Evolutionary conservation across 30 jellyfish, hydroid and myxozoan species (phyloP).

Genomic region (Aurelia sp.): DNA sequence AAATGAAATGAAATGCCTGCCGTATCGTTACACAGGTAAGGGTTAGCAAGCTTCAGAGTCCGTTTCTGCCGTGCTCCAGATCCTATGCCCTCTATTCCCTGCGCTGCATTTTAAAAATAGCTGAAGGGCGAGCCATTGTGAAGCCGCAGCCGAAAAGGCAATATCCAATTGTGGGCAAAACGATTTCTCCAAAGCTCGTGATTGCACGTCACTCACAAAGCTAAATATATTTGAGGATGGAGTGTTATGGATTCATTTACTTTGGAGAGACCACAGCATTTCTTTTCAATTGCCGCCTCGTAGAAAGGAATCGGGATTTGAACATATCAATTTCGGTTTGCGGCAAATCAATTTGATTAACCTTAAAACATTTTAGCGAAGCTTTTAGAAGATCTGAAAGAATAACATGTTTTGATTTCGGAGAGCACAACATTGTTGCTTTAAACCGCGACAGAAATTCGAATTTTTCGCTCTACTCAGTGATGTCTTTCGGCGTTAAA

Average conservation of each 20-base stretch:
- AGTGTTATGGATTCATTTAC: conserved; percentile 29
- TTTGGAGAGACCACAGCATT: conserved; percentile 37
- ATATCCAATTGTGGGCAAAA: conserved; percentile 49
- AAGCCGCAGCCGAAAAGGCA: background rate
- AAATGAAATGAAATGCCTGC: too few species aligned
- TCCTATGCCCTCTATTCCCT: background rate
- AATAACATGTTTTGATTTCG: conserved; percentile 10
- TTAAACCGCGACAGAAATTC: background rate
- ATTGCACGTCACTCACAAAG: conserved; percentile 39
- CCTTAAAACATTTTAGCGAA: conserved; percentile 2
- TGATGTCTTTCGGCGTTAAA: too few species aligned
- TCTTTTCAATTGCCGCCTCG: conserved; percentile 50
- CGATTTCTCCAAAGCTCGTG: conserved; percentile 23
- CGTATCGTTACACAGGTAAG: too few species aligned
- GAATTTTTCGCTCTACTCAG: background rate
- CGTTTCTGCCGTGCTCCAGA: background rate
- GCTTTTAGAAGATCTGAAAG: background rate
- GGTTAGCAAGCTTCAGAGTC: too few species aligned
- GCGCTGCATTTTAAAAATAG: background rate
- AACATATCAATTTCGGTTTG: conserved; percentile 33
- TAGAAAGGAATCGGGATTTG: conserved; percentile 29
- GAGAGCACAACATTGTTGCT: conserved; percentile 2
- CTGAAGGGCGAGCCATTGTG: background rate
- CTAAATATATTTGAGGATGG: conserved; percentile 58
- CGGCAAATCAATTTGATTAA: conserved; percentile 27